phyloP scores from a whole-genome alignment of 2,888 invertebrate genomes.

The Diloba caeruleocephala region DNA sequence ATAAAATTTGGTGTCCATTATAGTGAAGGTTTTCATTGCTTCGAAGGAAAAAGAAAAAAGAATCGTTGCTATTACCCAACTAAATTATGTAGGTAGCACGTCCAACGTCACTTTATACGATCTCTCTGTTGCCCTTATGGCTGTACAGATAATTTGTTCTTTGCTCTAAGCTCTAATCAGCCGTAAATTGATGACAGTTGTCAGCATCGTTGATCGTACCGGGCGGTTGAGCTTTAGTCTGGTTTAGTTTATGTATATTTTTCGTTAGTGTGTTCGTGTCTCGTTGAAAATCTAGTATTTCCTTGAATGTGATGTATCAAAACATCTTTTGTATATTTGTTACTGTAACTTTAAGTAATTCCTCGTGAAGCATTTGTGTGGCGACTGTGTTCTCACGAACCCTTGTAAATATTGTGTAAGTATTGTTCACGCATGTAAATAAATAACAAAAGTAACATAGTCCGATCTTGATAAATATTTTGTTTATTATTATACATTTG shows the following conservation, averaged over 20 bases:
- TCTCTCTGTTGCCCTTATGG: conserved; percentile 18
- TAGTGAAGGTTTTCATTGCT: no score
- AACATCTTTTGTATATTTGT: conserved; percentile 41
- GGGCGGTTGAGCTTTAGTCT: conserved; percentile 35
- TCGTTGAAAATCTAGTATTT: conserved; percentile 32
- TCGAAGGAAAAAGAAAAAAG: conserved; percentile 1
- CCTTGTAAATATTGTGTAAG: conserved; percentile 29
- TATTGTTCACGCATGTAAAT: conserved; percentile 20
- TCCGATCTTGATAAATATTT: neutral
- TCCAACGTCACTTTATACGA: conserved; percentile 28
- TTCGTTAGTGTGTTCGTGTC: conserved; percentile 43
- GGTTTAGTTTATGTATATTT: conserved; percentile 33
- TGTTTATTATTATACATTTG: conserved; percentile 10
- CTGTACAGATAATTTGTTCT: neutral
- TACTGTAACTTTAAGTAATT: conserved; percentile 19
- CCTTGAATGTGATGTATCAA: conserved; percentile 34
- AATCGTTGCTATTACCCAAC: neutral
- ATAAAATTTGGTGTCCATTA: no score
- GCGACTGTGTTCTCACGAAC: conserved; percentile 18
- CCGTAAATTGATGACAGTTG: no score
- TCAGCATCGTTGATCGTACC: no score
- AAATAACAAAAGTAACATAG: conserved; percentile 16
- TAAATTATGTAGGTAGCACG: neutral
- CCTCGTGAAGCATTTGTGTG: no score
- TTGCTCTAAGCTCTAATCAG: no score